Conservation (phyloP, 2,797 vertebrate genomes). For the Sebastes oblongus region DNA sequence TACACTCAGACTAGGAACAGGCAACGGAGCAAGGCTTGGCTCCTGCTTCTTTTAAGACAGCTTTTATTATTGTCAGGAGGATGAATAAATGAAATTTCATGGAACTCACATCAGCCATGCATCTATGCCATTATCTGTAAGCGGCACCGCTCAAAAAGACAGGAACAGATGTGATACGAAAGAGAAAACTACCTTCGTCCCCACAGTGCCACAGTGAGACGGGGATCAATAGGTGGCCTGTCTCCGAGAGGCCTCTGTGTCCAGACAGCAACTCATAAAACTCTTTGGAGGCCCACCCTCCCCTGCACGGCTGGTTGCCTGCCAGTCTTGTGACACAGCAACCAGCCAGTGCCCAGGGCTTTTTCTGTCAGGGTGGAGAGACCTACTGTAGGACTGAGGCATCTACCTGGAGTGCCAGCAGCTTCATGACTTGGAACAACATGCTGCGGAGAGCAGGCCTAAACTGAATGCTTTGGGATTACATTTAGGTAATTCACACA, state of each 20-base stretch:
- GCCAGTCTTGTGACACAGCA: constrained; percentile 75
- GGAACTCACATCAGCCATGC: neutral
- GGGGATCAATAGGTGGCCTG: constrained; percentile 67
- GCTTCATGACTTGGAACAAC: neutral
- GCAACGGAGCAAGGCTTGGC: neutral
- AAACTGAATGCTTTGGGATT: neutral
- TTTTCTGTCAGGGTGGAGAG: constrained; percentile 58
- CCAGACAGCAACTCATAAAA: constrained; percentile 73
- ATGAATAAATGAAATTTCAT: neutral
- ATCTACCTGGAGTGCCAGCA: constrained; percentile 42
- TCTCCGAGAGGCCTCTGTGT: constrained; percentile 59
- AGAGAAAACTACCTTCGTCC: constrained; percentile 16
- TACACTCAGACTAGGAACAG: neutral
- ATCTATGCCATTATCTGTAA: neutral
- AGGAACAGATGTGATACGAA: constrained; percentile 25
- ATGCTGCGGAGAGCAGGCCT: neutral
- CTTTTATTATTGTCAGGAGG: neutral
- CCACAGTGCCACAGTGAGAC: constrained; percentile 28
- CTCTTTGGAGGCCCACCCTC: constrained; percentile 53
- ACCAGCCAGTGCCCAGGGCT: constrained; percentile 50
- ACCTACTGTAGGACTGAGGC: constrained; percentile 29
- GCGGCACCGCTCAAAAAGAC: neutral
- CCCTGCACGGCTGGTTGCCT: constrained; percentile 54
- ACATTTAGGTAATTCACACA: neutral
- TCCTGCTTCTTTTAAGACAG: neutral